Evolutionary conservation across 2,113 vertebrate species (phyloP), one percentile per base, ranked within the genome.

Genomic region (Myrmophylax atrothorax): DNA sequence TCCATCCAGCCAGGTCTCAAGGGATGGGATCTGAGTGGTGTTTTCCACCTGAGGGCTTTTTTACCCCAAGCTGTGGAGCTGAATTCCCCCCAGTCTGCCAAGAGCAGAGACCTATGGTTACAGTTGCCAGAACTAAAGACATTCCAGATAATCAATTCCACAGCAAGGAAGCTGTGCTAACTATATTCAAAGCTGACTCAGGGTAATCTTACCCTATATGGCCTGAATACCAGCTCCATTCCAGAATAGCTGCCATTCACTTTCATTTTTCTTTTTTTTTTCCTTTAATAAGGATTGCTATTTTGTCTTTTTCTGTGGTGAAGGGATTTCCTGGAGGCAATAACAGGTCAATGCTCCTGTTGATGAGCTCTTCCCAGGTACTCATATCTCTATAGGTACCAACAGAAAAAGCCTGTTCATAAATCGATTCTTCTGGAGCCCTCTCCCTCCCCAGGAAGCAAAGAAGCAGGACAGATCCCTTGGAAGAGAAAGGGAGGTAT

Each of bases 21-120:
- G 7, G 14, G 19, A 6, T 59, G 20, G 15, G 9, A 47, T 64
- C 31, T 77, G 29, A 4, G 38, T 47, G 14, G 10, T 40, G 29
- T 64, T 84, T 90, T 29, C 33, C 8, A 63, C 9, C 8, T 0
- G 0, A 22, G 31, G 17, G 19, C 4, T 49, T 79, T 55, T 29
- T 2, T 1, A 0, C 3, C 1, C 1, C 9, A 19, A 13, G 29
- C 7, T n/a, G 20, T 22, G 0, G 1, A 14, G 28, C 23, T 74
- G 59, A n/a, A 62, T 40, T 90, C 3, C 1, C 23, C 25, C 2
- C 6, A 8, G 14, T 91, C 77, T 77, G 18, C 40, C 56, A n/a
- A 25, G 56, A 67, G 46, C 40, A 19, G 28, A 72, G 75, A 40
- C 68, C 59, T 70, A 10, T 25, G 23, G 26, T 23, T 72, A 59